Base-by-base conservation (phyloP, 2,113 vertebrate species). In the Alligator sinensis region DNA sequence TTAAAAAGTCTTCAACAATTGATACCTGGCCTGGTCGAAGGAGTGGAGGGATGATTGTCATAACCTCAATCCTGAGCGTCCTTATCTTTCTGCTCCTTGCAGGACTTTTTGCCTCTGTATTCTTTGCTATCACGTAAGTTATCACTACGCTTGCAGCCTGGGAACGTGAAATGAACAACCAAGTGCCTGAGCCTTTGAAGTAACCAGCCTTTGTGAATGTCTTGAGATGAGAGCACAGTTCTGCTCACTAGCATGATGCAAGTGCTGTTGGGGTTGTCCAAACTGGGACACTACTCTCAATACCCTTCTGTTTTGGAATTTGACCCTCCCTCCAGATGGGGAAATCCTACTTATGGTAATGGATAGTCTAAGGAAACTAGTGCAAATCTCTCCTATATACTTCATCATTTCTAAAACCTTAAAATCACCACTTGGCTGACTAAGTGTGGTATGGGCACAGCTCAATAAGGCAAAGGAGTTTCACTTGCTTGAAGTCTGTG, bases 41-140 rank as follows among this genome's bases (percentile, higher is more conserved):
- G 38, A 98, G 97, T 0, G 97, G 97, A 12, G 95, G 89, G 68
- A 98, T 98, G 97, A 96, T 98, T 1, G 97, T 98, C 84, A 85
- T 98, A 86, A 97, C 98, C 0, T 96, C 96, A 3, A 92, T 98
- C 59, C 96, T 98, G 47, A 97, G 98, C 57, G 95, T 97, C 25
- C 92, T 98, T 58, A 12, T 96, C 54, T 97, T 97, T 84, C 82
- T 98, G 61, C 75, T 98, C 87, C 92, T 98, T 1, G 2, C 93
- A 54, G 96, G 93, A 28, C 91, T 98, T 28, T 88, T 96, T 0
- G 92, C 93, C 2, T 91, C 96, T 38, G 12, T 96, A 1, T 5
- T 70, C 59, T 93, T 91, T 83, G 94, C 90, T 84, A 68, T 96
- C 3, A 11, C 78, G 97, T 98, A 92, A 98, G 98, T 98, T n/a